Evolutionary conservation across 1,140 invertebrate genomes (phyloP), one percentile per base, ranked within the genome.

Genomic region (Drosophila kikkawai): DNA sequence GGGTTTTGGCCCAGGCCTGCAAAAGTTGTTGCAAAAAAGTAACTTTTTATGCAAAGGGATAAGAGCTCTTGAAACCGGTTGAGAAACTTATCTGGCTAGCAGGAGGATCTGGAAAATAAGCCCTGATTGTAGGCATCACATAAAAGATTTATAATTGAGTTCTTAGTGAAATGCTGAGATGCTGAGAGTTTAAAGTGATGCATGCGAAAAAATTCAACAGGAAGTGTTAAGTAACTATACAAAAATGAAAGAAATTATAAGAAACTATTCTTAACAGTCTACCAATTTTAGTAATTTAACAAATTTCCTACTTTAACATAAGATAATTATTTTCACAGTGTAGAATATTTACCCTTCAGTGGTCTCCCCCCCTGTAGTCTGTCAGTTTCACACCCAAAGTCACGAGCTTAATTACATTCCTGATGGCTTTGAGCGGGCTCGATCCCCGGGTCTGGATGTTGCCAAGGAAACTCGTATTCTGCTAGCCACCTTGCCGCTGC

Each of bases 371-470:
- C n/a, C n/a, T 4, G 7, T 32, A 45, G 51, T 22, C 67, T n/a
- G 63, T 68, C 63, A 68, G 34, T n/a, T 68, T 70, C 79, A 75
- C 75, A 79, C 63, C 79, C 56, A 59, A 77, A 60, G 55, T 73
- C 76, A 82, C 69, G 67, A 88, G 75, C 76, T 80, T 86, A 83
- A 86, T 88, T 77, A 87, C 75, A 73, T 74, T 88, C 48, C 76
- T 70, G 48, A 37, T 57, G 50, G 67, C 32, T 61, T 67, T 87
- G 36, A 45, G 48, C 50, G 64, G 74, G 34, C 80, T 55, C 59
- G 65, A 75, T 78, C 68, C 63, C 41, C 5, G 50, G 36, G 15
- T 13, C 17, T 37, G 41, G 51, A 48, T 69, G 81, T 75, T 85
- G 69, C 66, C 59, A 39, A 29, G 74, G 32, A 53, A 78, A 71